phyloP scores from a whole-genome alignment of 2,797 vertebrate species.

The Characodon lateralis region DNA sequence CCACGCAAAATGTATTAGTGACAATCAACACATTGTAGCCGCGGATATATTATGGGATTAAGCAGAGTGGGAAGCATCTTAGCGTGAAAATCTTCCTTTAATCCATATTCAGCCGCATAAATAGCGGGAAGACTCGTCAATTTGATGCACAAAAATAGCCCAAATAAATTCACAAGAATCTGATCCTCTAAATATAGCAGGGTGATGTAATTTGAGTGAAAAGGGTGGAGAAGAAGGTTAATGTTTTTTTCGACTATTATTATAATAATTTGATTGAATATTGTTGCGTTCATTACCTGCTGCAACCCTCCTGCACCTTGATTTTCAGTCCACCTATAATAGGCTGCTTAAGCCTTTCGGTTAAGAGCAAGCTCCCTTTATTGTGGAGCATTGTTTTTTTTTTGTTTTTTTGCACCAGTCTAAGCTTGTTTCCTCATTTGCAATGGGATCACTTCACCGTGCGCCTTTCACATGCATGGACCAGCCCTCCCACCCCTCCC shows the following conservation, averaged over 20 bases:
- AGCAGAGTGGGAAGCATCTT: conserved; percentile 67
- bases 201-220: not conserved
- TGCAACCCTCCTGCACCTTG: not conserved
- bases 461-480: conserved; percentile 78
- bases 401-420: conserved; percentile 75
- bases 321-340: not conserved
- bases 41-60: conserved; percentile 77
- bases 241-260: not conserved
- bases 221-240: not conserved
- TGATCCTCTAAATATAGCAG: not conserved
- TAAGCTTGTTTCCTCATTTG: conserved; percentile 77
- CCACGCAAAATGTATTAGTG: conserved; percentile 75
- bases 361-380: conserved; percentile 29
- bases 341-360: conserved; percentile 45
- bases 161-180: conserved; percentile 28
- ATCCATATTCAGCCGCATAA: conserved; percentile 76
- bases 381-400: conserved; percentile 68
- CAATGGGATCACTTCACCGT: conserved; percentile 75
- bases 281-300: not conserved
- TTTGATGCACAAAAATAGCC: conserved; percentile 57
- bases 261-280: not conserved
- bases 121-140: conserved; percentile 51
- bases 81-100: conserved; percentile 77
- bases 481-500: conserved; percentile 27
- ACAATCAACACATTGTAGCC: conserved; percentile 79